These are phyloP conservation scores for Eciton burchellii DNA, from an alignment of 1,140 invertebrate genomes.

Conservation along the genomic window DNA sequence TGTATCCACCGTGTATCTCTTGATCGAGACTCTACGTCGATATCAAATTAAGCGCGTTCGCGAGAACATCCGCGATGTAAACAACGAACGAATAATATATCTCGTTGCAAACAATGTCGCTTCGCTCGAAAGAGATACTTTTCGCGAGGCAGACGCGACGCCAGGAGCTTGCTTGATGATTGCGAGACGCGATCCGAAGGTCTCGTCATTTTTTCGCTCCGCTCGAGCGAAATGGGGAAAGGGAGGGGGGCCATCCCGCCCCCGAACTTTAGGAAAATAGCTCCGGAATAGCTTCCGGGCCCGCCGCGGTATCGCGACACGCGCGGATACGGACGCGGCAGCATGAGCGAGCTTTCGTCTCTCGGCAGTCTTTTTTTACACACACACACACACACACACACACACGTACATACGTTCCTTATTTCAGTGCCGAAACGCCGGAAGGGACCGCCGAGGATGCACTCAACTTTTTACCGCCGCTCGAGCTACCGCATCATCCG, in stretches of 20 bases:
- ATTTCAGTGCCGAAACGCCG: slow-evolving; percentile 45
- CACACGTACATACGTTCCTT: too few species aligned
- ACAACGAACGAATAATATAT: too few species aligned
- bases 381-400: too few species aligned
- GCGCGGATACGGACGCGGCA: background rate
- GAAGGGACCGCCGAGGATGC: slow-evolving; percentile 34
- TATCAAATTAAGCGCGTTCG: too few species aligned
- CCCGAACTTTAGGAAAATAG: too few species aligned
- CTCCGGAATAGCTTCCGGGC: too few species aligned
- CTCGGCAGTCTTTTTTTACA: slow-evolving; percentile 20
- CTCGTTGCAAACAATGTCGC: too few species aligned
- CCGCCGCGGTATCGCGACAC: slow-evolving; percentile 30
- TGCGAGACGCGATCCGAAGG: background rate
- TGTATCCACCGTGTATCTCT: too few species aligned
- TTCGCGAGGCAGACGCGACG: background rate
- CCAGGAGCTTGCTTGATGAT: background rate
- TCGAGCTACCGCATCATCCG: slow-evolving; percentile 25
- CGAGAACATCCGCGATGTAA: too few species aligned
- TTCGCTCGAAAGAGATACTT: background rate
- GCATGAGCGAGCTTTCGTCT: slow-evolving; percentile 3
- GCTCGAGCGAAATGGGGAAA: too few species aligned
- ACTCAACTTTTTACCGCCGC: slow-evolving; percentile 49
- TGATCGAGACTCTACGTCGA: too few species aligned
- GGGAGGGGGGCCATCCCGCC: too few species aligned
- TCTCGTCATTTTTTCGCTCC: slow-evolving; percentile 17